A percentile compares a stretch with the other conserved stretches of the same genome.
phyloP scores from a whole-genome alignment of 2,113 vertebrate species.

The Tychaedon coryphoeus region DNA sequence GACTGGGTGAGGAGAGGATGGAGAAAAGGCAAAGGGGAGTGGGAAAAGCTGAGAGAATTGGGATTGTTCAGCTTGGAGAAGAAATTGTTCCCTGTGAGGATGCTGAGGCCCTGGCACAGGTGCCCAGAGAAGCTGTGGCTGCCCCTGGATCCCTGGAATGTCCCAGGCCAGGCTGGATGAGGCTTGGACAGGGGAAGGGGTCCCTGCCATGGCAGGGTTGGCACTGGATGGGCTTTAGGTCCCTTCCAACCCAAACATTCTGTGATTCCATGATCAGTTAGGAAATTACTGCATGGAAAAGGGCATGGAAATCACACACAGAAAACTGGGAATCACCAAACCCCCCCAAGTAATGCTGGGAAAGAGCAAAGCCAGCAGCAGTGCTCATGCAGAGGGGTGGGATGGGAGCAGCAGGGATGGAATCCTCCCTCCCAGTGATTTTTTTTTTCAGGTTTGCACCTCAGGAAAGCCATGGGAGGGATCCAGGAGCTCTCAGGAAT shows the following conservation, averaged over 20 bases:
- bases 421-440: background rate
- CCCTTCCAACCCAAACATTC: background rate
- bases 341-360: accelerated
- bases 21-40: background rate
- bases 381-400: background rate
- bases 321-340: background rate
- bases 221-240: background rate
- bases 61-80: background rate
- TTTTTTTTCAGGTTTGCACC: background rate
- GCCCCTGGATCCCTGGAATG: background rate
- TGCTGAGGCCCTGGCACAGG: background rate
- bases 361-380: background rate
- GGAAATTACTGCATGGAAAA: background rate
- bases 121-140: background rate
- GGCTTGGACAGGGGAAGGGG: background rate
- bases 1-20: background rate
- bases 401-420: background rate
- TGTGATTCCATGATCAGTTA: accelerated
- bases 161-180: background rate
- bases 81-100: background rate
- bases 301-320: background rate
- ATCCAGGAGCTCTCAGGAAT: background rate
- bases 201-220: background rate
- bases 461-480: background rate
- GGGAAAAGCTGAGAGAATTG: background rate